Conservation (phyloP, 2,113 vertebrate species). For the Pachypanchax playfairii region DNA sequence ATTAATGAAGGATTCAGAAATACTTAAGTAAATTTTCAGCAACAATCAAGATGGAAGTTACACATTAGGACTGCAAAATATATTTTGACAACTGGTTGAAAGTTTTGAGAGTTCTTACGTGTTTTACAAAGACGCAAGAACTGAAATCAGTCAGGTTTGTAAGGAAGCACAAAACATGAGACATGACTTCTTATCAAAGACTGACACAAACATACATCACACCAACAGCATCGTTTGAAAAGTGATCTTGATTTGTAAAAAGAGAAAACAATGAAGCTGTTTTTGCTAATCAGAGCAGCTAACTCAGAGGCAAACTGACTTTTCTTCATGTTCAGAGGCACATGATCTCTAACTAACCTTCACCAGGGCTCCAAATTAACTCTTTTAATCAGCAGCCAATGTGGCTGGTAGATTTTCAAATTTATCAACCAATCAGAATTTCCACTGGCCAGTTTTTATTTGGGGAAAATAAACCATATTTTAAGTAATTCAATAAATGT, state of each 20-base stretch:
- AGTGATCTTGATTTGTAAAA: neutral
- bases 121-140: neutral
- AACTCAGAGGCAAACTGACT: too few relatives aligned
- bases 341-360: too few relatives aligned
- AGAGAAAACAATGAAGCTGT: slow-evolving; percentile 8
- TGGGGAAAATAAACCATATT: too few relatives aligned
- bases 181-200: slow-evolving; percentile 12
- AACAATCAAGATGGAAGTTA: neutral
- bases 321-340: too few relatives aligned
- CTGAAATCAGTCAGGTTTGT: neutral
- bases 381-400: too few relatives aligned
- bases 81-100: neutral
- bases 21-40: neutral
- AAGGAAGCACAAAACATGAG: slow-evolving; percentile 4
- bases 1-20: neutral
- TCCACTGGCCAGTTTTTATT: too few relatives aligned
- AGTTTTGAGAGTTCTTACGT: neutral
- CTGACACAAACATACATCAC: slow-evolving; percentile 1
- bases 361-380: too few relatives aligned
- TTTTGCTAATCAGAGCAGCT: too few relatives aligned
- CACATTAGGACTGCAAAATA: too few relatives aligned
- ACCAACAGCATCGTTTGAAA: neutral
- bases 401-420: too few relatives aligned
- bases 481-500: too few relatives aligned
- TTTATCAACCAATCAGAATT: too few relatives aligned